phyloP scores from a whole-genome alignment of 2,888 invertebrate genomes.

The Stenoptilia bipunctidactyla region DNA sequence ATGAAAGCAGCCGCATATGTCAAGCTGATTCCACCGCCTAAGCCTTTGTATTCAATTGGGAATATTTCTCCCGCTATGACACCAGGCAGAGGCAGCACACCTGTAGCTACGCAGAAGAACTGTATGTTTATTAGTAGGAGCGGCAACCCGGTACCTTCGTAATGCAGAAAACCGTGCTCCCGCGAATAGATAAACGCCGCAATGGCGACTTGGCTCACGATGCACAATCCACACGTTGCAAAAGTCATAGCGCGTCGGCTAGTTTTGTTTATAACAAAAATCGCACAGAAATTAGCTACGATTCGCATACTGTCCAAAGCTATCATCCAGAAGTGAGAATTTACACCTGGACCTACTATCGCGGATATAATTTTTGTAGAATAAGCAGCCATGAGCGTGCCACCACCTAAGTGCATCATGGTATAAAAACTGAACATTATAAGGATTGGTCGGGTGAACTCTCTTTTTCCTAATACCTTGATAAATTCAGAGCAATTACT shows the following conservation, averaged over 20 bases:
- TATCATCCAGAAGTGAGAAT: constrained; percentile 75
- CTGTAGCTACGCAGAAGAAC: constrained; percentile 66
- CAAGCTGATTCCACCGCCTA: constrained; percentile 73
- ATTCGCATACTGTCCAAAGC: constrained; percentile 73
- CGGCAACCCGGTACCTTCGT: constrained; percentile 49
- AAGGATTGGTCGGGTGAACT: constrained; percentile 68
- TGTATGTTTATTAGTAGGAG: constrained; percentile 63
- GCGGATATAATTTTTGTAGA: constrained; percentile 72
- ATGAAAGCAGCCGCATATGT: constrained; percentile 68
- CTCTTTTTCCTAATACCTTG: constrained; percentile 29
- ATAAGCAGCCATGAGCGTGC: constrained; percentile 76
- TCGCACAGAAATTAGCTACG: constrained; percentile 68
- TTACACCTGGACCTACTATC: constrained; percentile 66
- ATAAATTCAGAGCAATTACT: constrained; percentile 2
- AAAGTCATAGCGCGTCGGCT: constrained; percentile 73
- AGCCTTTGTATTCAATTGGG: constrained; percentile 68
- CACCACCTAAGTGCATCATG: constrained; percentile 75
- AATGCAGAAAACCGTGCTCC: constrained; percentile 22
- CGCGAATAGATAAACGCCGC: constrained; percentile 46
- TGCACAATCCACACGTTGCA: constrained; percentile 68
- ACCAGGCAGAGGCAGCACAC: constrained; percentile 75
- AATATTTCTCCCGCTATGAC: constrained; percentile 79
- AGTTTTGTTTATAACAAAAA: constrained; percentile 68
- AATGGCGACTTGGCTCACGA: constrained; percentile 62
- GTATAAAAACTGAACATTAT: constrained; percentile 72